phyloP scores from a whole-genome alignment of 1,140 invertebrate species.

The Cecropterus lyciades region DNA sequence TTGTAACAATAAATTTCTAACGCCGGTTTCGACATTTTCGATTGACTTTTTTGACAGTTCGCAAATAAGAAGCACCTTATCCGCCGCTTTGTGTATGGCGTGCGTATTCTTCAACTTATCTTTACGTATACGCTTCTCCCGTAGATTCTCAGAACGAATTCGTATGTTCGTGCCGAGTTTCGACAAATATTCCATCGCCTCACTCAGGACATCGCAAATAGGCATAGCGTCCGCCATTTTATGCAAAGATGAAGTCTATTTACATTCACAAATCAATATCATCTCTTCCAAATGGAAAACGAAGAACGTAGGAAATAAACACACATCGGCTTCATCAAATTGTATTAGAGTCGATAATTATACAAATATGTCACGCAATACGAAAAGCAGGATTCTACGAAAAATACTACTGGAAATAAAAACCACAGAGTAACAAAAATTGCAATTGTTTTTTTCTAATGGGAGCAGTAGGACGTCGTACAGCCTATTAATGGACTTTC shows the following conservation, averaged over 20 bases:
- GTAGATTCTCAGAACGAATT: slow-evolving; percentile 64
- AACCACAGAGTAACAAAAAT: slow-evolving; percentile 51
- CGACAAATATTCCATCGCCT: slow-evolving; percentile 74
- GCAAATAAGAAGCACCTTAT: slow-evolving; percentile 73
- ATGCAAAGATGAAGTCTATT: slow-evolving; percentile 28
- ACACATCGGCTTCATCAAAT: neutral
- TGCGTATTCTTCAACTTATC: slow-evolving; percentile 66
- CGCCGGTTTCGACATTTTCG: slow-evolving; percentile 69
- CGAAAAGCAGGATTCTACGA: slow-evolving; percentile 10
- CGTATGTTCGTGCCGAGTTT: slow-evolving; percentile 73
- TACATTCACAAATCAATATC: slow-evolving; percentile 28
- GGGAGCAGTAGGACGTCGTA: slow-evolving; percentile 27
- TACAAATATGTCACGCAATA: slow-evolving; percentile 21
- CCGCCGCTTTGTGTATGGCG: slow-evolving; percentile 68
- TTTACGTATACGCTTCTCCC: slow-evolving; percentile 66
- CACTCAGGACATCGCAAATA: slow-evolving; percentile 65
- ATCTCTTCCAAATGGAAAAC: neutral
- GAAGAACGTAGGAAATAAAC: neutral
- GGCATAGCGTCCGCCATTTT: slow-evolving; percentile 74
- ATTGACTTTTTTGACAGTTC: slow-evolving; percentile 77
- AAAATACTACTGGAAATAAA: slow-evolving; percentile 36
- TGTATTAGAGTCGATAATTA: neutral
- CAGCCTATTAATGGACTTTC: slow-evolving; percentile 6
- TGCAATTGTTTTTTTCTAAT: slow-evolving; percentile 37
- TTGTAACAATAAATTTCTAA: slow-evolving; percentile 58